Evolutionary conservation across 2,797 vertebrate genomes (phyloP).

Genomic region (Sparus aurata): DNA sequence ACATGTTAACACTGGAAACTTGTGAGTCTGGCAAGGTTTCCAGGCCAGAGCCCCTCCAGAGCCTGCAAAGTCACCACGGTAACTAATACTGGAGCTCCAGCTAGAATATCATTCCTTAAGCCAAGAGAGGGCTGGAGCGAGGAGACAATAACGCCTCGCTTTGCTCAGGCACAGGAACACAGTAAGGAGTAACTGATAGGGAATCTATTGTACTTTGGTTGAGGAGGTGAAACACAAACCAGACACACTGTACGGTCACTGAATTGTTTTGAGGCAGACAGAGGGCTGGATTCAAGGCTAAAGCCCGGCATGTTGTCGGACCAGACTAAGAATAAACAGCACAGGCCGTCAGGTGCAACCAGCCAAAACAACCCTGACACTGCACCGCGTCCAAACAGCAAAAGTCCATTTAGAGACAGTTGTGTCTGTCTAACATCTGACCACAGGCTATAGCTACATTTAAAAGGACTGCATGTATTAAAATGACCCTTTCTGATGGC

Average conservation of each 20-base stretch:
- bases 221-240: slow-evolving; percentile 50
- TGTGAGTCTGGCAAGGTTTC: slow-evolving; percentile 54
- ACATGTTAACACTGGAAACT: slow-evolving; percentile 60
- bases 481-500: neutral
- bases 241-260: slow-evolving; percentile 8
- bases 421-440: neutral
- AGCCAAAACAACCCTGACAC: slow-evolving; percentile 43
- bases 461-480: neutral
- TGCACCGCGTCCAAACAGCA: slow-evolving; percentile 4
- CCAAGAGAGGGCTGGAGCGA: slow-evolving; percentile 38
- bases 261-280: slow-evolving; percentile 44
- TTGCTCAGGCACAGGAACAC: slow-evolving; percentile 22
- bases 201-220: slow-evolving; percentile 33
- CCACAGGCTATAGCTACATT: neutral
- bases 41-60: slow-evolving; percentile 53
- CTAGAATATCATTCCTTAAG: slow-evolving; percentile 50
- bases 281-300: slow-evolving; percentile 39
- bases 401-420: neutral
- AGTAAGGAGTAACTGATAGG: slow-evolving; percentile 45
- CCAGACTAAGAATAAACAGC: slow-evolving; percentile 48
- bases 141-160: slow-evolving; percentile 32
- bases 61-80: slow-evolving; percentile 47
- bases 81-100: slow-evolving; percentile 57
- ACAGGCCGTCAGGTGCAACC: slow-evolving; percentile 47
- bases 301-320: slow-evolving; percentile 61